These are phyloP conservation scores for Blennius ocellaris DNA, from an alignment of 2,113 vertebrate genomes.

Conservation along the genomic window DNA sequence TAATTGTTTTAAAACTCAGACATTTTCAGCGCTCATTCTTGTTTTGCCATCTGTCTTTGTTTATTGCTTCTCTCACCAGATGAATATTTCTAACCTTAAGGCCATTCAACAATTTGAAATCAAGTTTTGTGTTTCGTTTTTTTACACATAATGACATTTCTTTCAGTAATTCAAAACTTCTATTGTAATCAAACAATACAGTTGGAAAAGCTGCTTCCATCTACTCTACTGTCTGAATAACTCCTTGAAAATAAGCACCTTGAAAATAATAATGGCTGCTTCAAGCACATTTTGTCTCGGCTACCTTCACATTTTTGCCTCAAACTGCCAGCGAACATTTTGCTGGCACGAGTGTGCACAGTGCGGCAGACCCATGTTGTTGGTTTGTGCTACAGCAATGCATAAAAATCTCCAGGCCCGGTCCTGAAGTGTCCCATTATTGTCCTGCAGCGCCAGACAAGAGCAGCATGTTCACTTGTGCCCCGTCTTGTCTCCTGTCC, in stretches of 20 bases:
- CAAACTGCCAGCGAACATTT: conserved; percentile 12
- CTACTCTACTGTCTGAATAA: background rate
- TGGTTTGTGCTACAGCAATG: conserved; percentile 26
- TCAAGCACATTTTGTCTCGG: conserved; percentile 1
- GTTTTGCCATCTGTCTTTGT: conserved; percentile 39
- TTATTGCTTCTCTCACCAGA: conserved; percentile 15
- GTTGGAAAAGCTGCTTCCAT: too few relatives aligned
- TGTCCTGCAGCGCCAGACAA: conserved; percentile 37
- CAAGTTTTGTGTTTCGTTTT: background rate
- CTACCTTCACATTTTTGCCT: background rate
- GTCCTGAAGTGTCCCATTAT: conserved; percentile 33
- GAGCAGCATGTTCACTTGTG: conserved; percentile 46
- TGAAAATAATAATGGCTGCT: background rate
- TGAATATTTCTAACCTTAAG: conserved; percentile 28
- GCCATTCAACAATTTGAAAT: conserved; percentile 6
- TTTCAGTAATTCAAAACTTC: too few relatives aligned
- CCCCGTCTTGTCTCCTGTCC: conserved; percentile 18
- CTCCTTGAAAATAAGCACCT: background rate
- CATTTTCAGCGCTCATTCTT: conserved; percentile 10
- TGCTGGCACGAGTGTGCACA: conserved; percentile 1
- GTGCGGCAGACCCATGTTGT: background rate
- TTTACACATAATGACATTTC: too few relatives aligned
- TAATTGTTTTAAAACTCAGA: conserved; percentile 9
- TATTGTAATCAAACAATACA: too few relatives aligned
- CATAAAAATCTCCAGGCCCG: conserved; percentile 21